Evolutionary conservation across 2,888 invertebrate species (phyloP), one percentile per base, ranked within the genome.

Genomic region (Himalopsyche kuldschensis): DNA sequence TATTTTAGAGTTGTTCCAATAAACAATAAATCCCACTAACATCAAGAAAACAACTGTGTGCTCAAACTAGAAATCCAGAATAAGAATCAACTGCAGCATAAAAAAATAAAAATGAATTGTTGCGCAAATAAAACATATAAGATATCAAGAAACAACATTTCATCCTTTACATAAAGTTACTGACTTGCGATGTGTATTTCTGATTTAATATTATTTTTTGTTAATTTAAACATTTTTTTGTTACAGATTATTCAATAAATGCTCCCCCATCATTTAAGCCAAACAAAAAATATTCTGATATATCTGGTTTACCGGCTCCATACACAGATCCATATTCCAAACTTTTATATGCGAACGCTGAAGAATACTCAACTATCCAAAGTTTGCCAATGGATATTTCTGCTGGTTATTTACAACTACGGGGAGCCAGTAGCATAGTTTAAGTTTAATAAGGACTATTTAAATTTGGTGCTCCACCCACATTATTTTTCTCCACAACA

Each of bases 291-390:
- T 98, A 98, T 89, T 98, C 98, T 0, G 98, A 98, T 88, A 95
- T 98, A 86, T 97, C 97, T 81, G 98, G 98, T 0, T 90, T 98
- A 46, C 94, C 95, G 75, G 96, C 97, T 31, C 95, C 95, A 17
- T 98, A 98, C 88, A 95, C 96, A 86, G 98, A 98, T 91, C 96
- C 98, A 4, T 97, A 97, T 88, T 97, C 97, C 0, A 97, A 97
- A 89, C 91, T 98, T 6, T 93, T 95, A 86, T 98, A 95, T 89
- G 94, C 96, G 78, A 96, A 95, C 89, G 93, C 95, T 75, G 97
- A 98, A 87, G 98, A 98, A 89, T 98, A 96, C 91, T 92, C 95
- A 2, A 96, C 97, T 15, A 95, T 98, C 75, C 93, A 96, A 87
- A 96, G 94, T 88, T 91, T 98, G 86, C 98, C 98, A 0, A 97